Base-by-base conservation (phyloP, 2,113 vertebrate genomes). In the Eonycteris spelaea region DNA sequence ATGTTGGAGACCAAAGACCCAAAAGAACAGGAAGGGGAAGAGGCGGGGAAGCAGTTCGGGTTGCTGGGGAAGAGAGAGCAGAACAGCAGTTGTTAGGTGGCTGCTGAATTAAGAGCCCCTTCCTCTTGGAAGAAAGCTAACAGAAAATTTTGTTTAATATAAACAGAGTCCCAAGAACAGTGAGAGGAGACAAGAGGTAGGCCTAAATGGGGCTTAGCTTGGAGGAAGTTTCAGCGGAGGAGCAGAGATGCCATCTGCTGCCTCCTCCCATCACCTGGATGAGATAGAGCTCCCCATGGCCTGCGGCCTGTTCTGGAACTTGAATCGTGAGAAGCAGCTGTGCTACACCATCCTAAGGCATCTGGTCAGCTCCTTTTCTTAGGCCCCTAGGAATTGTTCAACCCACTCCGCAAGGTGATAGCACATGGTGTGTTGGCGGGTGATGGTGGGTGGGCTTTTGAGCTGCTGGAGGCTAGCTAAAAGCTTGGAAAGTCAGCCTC, bases 241-340 rank as follows among this genome's bases (percentile, higher is more conserved):
- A 38, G 28, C 5, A 0, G n/a, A n/a, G 11, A n/a, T 18, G 84
- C 85, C 63, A 67, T 80, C 75, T 96, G 88, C 55, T 12, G 1
- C 86, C 75, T 82, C 35, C 26, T 70, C n/a, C 79, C 38, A 6
- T 55, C 30, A 61, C 51, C 94, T 94, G 77, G 71, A 24, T 26
- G 53, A 57, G 51, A 57, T 21, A 6, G 38, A 2, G 13, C 21
- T 53, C 75, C 65, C 71, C 7, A 8, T 0, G 0, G 63, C 1
- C 14, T 21, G 11, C 0, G 4, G 51, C 22, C 57, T 94, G 85
- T 28, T 24, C 13, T 35, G 43, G 73, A 78, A 43, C 30, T 28
- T 4, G 48, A 63, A n/a, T 88, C 48, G 1, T 0, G 16, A 71
- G 43, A 18, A 78, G 57, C 63, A 79, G 48, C 55, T 78, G 30